Evolutionary conservation across 2,113 vertebrate genomes (phyloP).

Genomic region (Myotis davidii): DNA sequence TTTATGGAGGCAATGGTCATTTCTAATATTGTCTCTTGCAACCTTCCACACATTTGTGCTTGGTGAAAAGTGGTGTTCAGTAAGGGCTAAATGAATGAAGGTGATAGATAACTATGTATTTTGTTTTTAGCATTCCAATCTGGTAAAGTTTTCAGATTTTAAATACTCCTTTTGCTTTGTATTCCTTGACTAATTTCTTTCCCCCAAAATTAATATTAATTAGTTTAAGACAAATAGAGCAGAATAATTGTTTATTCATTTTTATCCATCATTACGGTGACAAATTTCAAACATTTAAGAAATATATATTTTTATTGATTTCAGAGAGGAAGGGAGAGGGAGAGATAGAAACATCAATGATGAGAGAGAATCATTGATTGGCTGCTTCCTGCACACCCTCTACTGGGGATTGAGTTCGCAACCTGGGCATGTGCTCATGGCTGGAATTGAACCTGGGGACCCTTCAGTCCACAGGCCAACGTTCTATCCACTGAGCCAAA

Average conservation of each 20-base stretch:
- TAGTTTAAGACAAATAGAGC: not conserved
- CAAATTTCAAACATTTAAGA: not conserved
- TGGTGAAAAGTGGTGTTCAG: not conserved
- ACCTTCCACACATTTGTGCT: not conserved
- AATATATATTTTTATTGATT: no score
- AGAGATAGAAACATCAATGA: no score
- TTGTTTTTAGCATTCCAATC: not conserved
- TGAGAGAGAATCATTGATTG: no score
- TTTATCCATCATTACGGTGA: not conserved
- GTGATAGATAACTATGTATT: not conserved
- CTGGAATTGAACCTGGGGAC: no score
- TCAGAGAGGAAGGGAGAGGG: no score
- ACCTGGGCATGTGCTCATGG: no score
- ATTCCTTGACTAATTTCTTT: not conserved
- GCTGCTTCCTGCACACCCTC: no score
- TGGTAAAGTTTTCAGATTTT: not conserved
- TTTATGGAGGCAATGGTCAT: not conserved
- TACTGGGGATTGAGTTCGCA: no score
- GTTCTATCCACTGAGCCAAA: no score
- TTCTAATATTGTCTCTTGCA: not conserved
- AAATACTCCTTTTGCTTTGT: conserved; percentile 7
- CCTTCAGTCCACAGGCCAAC: no score
- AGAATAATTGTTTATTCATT: conserved; percentile 18
- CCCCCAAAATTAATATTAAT: not conserved
- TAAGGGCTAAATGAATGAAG: not conserved